Base-by-base conservation (phyloP, 2,113 vertebrate species). In the Pundamilia nyererei region DNA sequence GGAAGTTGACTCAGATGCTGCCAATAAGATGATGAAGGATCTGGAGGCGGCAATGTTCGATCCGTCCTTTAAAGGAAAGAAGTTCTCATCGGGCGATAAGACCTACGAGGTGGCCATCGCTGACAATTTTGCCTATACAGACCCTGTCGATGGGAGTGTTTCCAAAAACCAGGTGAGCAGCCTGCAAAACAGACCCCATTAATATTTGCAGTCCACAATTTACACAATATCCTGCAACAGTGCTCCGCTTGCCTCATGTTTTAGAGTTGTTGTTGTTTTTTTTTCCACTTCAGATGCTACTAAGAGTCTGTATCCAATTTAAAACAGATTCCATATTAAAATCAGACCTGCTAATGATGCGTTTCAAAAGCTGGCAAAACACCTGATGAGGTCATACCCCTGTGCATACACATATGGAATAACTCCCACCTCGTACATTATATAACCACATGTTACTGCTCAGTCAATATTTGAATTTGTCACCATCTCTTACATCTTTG, bases 81-180 rank as follows among this genome's bases (percentile, higher is more conserved):
- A 98, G 93, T 96, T 99, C 12, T 97, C 97, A 0, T 95, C 94
- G 0, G 97, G 97, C 0, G 98, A 98, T 87, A 99, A 99, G 85
- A 97, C 96, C 5, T 99, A 99, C 58, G 95, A 97, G 1, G 98
- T 99, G 83, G 97, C 98, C 53, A 96, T 99, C 53, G 96, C 98
- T 0, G 99, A 99, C 92, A 98, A 99, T 90, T 99, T 99, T 60
- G 97, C 98, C 81, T 99, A 99, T 94, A 98, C 86, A 0, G 99
- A 99, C 84, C 98, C 99, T 0, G 98, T 99, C 82, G 99, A 99
- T 38, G 97, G 98, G 84, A 99, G 98, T 0, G 88, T 99, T 87
- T 98, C 98, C 62, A 98, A 96, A 95, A 99, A 99, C 94, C 99
- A 99, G 98, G 99, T 99, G 88, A 92, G 94, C 12, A 91, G 26